phyloP scores from a whole-genome alignment of 1,140 invertebrate species.

The Tribolium madens region DNA sequence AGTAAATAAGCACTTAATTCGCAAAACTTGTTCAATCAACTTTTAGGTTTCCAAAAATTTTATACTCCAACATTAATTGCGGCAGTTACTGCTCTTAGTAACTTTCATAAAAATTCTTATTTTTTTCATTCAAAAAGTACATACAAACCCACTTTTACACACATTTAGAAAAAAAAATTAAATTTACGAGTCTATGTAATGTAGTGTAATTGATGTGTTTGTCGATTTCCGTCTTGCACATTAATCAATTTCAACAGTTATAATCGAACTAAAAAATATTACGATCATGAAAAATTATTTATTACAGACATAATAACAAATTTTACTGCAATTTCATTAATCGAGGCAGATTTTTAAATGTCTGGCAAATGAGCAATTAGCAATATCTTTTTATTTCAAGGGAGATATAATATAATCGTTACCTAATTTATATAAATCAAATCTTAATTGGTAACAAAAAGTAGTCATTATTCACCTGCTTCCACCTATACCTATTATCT shows the following conservation, averaged over 20 bases:
- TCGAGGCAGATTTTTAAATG: too few relatives aligned
- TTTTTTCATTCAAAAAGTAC: background rate
- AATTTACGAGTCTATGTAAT: too few relatives aligned
- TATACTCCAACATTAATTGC: background rate
- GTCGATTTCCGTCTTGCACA: too few relatives aligned
- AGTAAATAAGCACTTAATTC: background rate
- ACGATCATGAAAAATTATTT: too few relatives aligned
- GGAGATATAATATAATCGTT: background rate
- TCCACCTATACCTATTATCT: background rate
- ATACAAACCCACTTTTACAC: background rate
- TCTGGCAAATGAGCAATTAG: background rate
- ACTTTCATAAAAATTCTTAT: background rate
- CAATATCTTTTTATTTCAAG: background rate
- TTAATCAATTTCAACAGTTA: too few relatives aligned
- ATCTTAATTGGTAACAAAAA: background rate
- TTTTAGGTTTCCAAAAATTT: background rate
- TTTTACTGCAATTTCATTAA: too few relatives aligned
- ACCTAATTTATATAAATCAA: background rate
- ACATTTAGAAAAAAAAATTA: background rate
- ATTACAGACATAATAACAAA: too few relatives aligned
- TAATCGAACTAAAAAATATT: too few relatives aligned
- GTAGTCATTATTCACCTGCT: background rate
- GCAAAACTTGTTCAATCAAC: background rate
- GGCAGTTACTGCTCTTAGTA: background rate
- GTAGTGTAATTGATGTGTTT: too few relatives aligned